Percentiles rank a stretch among this genome's conserved stretches.
Evolutionary conservation across 2,888 invertebrate species (phyloP).

Genomic region (Neocrepidodera transversa): DNA sequence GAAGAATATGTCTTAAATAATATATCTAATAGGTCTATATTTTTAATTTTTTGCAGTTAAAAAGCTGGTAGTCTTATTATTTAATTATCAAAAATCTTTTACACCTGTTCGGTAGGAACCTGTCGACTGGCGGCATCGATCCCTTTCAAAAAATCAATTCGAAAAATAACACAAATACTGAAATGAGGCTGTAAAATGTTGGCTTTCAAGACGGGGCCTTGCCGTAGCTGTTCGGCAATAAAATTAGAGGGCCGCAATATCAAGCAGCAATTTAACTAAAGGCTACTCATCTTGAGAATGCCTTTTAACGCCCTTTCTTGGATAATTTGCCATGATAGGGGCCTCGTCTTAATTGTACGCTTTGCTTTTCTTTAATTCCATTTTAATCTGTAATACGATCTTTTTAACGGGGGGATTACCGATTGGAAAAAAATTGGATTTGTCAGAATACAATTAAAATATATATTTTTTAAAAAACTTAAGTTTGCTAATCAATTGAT

Average conservation of each 20-base stretch:
- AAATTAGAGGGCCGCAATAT: conserved; percentile 56
- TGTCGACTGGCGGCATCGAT: neutral
- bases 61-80: too few species aligned
- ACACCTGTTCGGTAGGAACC: too few species aligned
- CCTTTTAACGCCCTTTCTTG: conserved; percentile 38
- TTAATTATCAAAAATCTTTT: too few species aligned
- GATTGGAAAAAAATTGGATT: too few species aligned
- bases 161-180: conserved; percentile 54
- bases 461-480: too few species aligned
- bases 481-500: too few species aligned
- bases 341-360: conserved; percentile 42
- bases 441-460: too few species aligned
- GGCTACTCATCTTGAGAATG: conserved; percentile 52
- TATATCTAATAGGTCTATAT: too few species aligned
- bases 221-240: conserved; percentile 52
- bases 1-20: too few species aligned
- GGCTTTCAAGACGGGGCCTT: conserved; percentile 44
- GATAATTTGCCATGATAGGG: conserved; percentile 44
- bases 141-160: conserved; percentile 23
- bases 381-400: conserved; percentile 3
- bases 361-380: conserved; percentile 36
- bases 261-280: conserved; percentile 54
- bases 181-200: conserved; percentile 50
- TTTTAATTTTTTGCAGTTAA: too few species aligned
- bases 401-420: too few species aligned